These are phyloP conservation scores for Lampris megalopsis DNA, from an alignment of 2,113 vertebrate genomes.

Conservation along the genomic window DNA sequence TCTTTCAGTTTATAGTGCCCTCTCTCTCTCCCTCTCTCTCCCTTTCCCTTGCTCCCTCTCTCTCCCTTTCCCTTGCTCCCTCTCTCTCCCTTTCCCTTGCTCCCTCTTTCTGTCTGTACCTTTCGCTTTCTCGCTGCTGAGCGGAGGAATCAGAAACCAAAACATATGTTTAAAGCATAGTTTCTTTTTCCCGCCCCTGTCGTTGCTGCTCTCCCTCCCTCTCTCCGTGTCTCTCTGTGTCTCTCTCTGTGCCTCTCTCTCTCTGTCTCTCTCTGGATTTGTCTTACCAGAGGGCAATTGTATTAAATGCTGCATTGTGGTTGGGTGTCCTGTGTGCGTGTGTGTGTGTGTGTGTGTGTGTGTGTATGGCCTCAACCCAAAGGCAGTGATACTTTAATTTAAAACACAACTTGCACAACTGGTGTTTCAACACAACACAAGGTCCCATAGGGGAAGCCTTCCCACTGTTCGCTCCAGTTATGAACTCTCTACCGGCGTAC, in stretches of 20 bases:
- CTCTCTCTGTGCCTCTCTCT: slow-evolving; percentile 4
- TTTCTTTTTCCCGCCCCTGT: slow-evolving; percentile 73
- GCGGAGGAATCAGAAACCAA: slow-evolving; percentile 70
- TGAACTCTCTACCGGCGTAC: slow-evolving; percentile 87
- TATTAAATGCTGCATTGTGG: slow-evolving; percentile 31
- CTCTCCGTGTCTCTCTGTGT: slow-evolving; percentile 15
- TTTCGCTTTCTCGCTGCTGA: slow-evolving; percentile 14
- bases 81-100: not conserved
- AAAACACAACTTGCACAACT: slow-evolving; percentile 43
- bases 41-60: slow-evolving; percentile 13
- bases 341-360: slow-evolving; percentile 10
- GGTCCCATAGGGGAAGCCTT: slow-evolving; percentile 33
- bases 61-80: not conserved
- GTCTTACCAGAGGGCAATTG: slow-evolving; percentile 51
- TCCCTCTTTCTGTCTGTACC: not conserved
- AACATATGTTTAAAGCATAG: slow-evolving; percentile 74
- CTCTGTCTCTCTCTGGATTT: slow-evolving; percentile 38
- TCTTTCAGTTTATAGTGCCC: slow-evolving; percentile 40
- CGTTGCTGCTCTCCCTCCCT: slow-evolving; percentile 43
- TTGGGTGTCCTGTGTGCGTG: not conserved
- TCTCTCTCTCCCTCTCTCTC: slow-evolving; percentile 2
- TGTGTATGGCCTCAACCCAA: slow-evolving; percentile 19
- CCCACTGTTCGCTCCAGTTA: slow-evolving; percentile 62
- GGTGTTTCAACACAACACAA: slow-evolving; percentile 6
- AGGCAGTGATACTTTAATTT: slow-evolving; percentile 31